Evolutionary conservation across 2,888 invertebrate genomes (phyloP).

Genomic region (Drosophila tripunctata): DNA sequence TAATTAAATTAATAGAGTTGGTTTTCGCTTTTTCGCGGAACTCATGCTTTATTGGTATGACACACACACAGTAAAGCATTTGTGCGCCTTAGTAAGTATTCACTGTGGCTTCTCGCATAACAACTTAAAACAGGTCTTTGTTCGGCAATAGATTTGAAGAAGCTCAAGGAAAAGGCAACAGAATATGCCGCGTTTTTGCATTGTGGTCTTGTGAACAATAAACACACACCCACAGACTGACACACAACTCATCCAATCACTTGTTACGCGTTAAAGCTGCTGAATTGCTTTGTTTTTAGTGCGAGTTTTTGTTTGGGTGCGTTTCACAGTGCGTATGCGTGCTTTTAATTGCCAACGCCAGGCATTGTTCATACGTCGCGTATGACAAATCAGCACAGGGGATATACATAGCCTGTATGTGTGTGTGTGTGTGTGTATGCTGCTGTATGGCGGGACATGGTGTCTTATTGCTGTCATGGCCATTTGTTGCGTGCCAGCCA

Average conservation of each 20-base stretch:
- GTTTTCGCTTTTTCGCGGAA: background rate
- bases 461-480: conserved; percentile 40
- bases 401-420: too few species aligned
- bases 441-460: conserved; percentile 16
- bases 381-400: conserved; percentile 74
- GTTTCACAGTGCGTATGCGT: conserved; percentile 58
- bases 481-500: conserved; percentile 55
- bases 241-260: conserved; percentile 45
- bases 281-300: conserved; percentile 9
- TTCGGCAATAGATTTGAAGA: background rate
- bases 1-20: background rate
- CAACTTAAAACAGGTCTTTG: background rate
- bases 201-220: conserved; percentile 24
- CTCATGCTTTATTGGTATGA: background rate
- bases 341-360: conserved; percentile 57
- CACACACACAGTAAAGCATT: background rate
- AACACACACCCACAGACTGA: background rate
- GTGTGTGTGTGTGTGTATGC: too few species aligned
- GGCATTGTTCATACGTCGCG: conserved; percentile 62
- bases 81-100: background rate
- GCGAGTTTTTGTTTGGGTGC: background rate
- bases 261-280: conserved; percentile 46
- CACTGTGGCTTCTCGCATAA: background rate
- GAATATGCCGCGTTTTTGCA: conserved; percentile 23
- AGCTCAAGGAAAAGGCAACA: background rate